Base-by-base conservation (phyloP, 2,797 vertebrate genomes). In the Philypnodon macrostomus region DNA sequence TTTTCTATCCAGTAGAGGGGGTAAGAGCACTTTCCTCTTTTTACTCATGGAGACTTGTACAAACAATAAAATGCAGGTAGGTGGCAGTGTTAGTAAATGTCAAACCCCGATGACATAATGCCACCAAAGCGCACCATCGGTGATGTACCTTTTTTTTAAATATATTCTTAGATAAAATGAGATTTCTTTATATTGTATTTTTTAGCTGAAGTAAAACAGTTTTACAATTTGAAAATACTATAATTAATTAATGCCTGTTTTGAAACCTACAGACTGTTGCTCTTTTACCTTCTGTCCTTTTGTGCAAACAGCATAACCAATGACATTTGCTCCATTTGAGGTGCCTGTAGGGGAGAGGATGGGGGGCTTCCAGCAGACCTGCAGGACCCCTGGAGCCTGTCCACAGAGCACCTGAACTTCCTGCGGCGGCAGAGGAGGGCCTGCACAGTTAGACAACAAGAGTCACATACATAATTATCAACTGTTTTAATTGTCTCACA, bases 251-350 rank as follows among this genome's bases (percentile, higher is more conserved):
- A 30, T 30, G 3, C 27, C 19, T 39, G n/a, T 5, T 21, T 13
- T 4, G 2, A 12, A 4, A 39, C 19, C 11, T 30, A 2, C 5
- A 8, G 24, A 21, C 16, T 41, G 9, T 37, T 17, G 26, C 38
- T 26, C 11, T 63, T 70, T 76, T 82, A 99, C 97, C 93, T 87
- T 92, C 79, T 98, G 93, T 67, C 94, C 95, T 81, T 93, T 94
- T 7, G 91, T 95, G 38, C 94, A 98, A 40, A 99, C 94, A 18
- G 91, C 93, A 0, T 97, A 99, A 44, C 97, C 97, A 0, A 94
- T 93, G 14, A 99, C 95, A 0, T 63, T 92, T 58, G 95, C 97
- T 6, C 95, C 97, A 0, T 96, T 96, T 38, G 96, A 99, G 2
- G 92, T 92, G 47, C 96, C 94, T 0, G 90, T 77, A 2, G 91